Evolutionary conservation across 2,888 invertebrate genomes (phyloP).

Genomic region (Drosophila flavopinicola): DNA sequence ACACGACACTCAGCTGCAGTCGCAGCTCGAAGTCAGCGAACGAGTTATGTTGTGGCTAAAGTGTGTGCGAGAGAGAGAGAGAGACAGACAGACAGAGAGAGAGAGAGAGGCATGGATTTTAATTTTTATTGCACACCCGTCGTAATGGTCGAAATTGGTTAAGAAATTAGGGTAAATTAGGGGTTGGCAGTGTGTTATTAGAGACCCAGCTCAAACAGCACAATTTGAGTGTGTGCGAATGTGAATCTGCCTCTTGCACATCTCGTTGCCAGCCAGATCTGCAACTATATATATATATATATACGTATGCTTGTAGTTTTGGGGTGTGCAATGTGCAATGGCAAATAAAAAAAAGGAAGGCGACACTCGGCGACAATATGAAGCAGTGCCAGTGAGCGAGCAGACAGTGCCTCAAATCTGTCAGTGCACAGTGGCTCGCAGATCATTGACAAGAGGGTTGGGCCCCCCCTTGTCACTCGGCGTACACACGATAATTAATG

Average conservation of each 20-base stretch:
- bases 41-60: conserved; percentile 69
- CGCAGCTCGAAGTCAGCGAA: conserved; percentile 51
- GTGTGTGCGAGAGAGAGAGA: neutral
- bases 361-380: conserved; percentile 32
- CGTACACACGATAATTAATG: conserved; percentile 64
- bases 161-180: conserved; percentile 83
- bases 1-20: conserved; percentile 61
- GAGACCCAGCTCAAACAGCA: conserved; percentile 55
- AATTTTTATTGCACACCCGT: conserved; percentile 82
- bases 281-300: neutral
- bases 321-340: conserved; percentile 34
- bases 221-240: conserved; percentile 26
- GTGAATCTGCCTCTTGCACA: conserved; percentile 34
- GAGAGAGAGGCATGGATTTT: conserved; percentile 69
- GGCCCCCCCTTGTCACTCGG: no score
- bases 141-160: conserved; percentile 82
- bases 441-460: conserved; percentile 54
- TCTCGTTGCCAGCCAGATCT: conserved; percentile 21
- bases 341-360: conserved; percentile 12
- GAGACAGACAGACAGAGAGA: neutral
- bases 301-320: neutral
- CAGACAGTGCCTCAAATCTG: conserved; percentile 47
- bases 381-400: conserved; percentile 12
- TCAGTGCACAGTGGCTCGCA: conserved; percentile 39
- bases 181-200: conserved; percentile 81